These are phyloP conservation scores for Cliona cf. orientalis DNA, from an alignment of 37 sponge, comb jelly and placozoan species.

Conservation along the genomic window DNA sequence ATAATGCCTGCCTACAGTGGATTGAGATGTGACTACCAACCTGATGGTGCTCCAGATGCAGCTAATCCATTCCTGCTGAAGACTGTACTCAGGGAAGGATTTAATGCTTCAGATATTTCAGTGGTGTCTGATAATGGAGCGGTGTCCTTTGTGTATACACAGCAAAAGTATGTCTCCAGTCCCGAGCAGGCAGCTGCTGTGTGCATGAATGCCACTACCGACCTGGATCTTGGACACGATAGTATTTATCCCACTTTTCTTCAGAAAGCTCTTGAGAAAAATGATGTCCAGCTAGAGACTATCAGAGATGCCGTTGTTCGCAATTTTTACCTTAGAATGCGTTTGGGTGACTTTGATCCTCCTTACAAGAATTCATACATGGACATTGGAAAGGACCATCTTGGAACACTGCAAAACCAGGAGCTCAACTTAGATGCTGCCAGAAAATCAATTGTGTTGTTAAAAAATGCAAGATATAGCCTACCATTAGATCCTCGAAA, in stretches of 20 bases:
- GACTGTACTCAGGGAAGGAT: conserved; percentile 59
- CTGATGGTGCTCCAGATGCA: conserved; percentile 74
- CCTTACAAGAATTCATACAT: conserved; percentile 41
- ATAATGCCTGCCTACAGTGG: conserved; percentile 86
- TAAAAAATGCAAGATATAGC: too few relatives aligned
- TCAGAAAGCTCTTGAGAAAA: conserved; percentile 29
- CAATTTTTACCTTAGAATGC: conserved; percentile 51
- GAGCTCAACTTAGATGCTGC: conserved; percentile 45
- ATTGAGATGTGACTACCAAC: conserved; percentile 15
- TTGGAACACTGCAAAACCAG: conserved; percentile 51
- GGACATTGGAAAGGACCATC: too few relatives aligned
- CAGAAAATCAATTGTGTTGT: conserved; percentile 13
- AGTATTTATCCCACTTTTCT: conserved; percentile 43
- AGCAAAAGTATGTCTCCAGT: conserved; percentile 48
- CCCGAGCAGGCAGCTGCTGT: conserved; percentile 55
- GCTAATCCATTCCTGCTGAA: conserved; percentile 76
- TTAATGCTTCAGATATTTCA: conserved; percentile 70
- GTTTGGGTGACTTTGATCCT: conserved; percentile 75
- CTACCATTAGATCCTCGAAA: too few relatives aligned
- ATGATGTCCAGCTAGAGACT: conserved; percentile 4
- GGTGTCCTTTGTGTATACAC: conserved; percentile 22
- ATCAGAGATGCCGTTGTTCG: conserved; percentile 49
- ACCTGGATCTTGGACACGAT: conserved; percentile 68
- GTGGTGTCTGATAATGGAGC: conserved; percentile 69
- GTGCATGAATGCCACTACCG: conserved; percentile 72